phyloP scores from a whole-genome alignment of 92 coral and sea anemone species.

The Scolanthus callimorphus region DNA sequence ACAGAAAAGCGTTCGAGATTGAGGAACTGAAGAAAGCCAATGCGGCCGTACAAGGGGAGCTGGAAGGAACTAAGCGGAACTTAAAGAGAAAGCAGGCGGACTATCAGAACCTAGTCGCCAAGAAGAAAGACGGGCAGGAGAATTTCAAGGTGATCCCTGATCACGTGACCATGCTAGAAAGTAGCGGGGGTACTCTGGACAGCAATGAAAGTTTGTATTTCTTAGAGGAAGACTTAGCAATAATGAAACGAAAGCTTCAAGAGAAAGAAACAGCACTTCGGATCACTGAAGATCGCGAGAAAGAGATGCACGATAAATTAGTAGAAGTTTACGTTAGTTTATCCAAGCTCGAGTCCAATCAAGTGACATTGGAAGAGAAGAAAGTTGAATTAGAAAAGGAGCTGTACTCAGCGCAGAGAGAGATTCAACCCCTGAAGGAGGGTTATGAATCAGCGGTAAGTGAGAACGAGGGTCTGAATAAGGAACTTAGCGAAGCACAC shows the following conservation, averaged over 20 bases:
- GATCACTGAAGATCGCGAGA: slow-evolving; percentile 60
- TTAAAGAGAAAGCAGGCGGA: slow-evolving; percentile 63
- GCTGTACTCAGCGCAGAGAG: slow-evolving; percentile 65
- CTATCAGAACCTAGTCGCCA: slow-evolving; percentile 26
- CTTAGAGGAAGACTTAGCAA: slow-evolving; percentile 68
- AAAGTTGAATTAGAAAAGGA: slow-evolving; percentile 77
- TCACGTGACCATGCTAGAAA: slow-evolving; percentile 46
- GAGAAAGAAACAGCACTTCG: slow-evolving; percentile 65
- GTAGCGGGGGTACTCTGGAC: slow-evolving; percentile 49
- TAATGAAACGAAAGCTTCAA: slow-evolving; percentile 47
- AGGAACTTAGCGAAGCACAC: slow-evolving; percentile 56
- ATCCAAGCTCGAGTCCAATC: slow-evolving; percentile 73
- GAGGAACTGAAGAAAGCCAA: slow-evolving; percentile 60
- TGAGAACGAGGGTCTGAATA: slow-evolving; percentile 53
- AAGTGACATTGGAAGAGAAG: slow-evolving; percentile 72
- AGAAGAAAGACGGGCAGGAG: slow-evolving; percentile 47
- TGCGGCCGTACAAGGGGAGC: slow-evolving; percentile 46
- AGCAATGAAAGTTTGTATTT: slow-evolving; percentile 52
- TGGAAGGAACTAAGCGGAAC: slow-evolving; percentile 53
- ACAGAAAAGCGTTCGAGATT: slow-evolving; percentile 39
- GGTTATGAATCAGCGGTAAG: slow-evolving; percentile 60
- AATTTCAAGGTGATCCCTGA: slow-evolving; percentile 31
- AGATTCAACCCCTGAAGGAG: slow-evolving; percentile 61
- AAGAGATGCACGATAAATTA: slow-evolving; percentile 65
- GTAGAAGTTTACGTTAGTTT: slow-evolving; percentile 55